Evolutionary conservation across 2,797 vertebrate species (phyloP).

Genomic region (Microctenopoma steveboyesi): DNA sequence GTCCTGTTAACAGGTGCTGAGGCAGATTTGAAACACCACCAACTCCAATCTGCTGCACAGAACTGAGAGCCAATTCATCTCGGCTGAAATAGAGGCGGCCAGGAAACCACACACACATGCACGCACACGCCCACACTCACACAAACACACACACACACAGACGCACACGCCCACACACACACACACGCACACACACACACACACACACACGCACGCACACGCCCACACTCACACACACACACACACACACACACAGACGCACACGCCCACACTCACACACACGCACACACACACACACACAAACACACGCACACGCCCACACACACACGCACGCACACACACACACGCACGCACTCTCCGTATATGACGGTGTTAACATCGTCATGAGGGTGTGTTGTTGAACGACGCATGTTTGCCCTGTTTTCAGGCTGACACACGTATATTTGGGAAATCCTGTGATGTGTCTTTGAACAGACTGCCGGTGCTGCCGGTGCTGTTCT

Average conservation of each 20-base stretch:
- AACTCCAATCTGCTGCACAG: slow-evolving; percentile 48
- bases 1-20: slow-evolving; percentile 43
- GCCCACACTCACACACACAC: too few relatives aligned
- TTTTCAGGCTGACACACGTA: slow-evolving; percentile 24
- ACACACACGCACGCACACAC: slow-evolving; percentile 2
- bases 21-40: slow-evolving; percentile 50
- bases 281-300: too few relatives aligned
- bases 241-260: too few relatives aligned
- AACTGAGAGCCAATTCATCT: slow-evolving; percentile 38
- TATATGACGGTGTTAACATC: slow-evolving; percentile 12
- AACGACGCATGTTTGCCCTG: slow-evolving; percentile 19
- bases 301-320: neutral
- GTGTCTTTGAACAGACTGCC: slow-evolving; percentile 11
- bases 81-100: slow-evolving; percentile 24
- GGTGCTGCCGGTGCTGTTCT: neutral
- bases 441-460: slow-evolving; percentile 47
- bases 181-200: too few relatives aligned
- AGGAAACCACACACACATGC: slow-evolving; percentile 11
- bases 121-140: slow-evolving; percentile 3
- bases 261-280: too few relatives aligned
- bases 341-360: neutral
- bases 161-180: too few relatives aligned
- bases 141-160: too few relatives aligned
- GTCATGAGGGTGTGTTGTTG: slow-evolving; percentile 18
- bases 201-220: too few relatives aligned